These are phyloP conservation scores for Anguilla anguilla DNA, from an alignment of 2,797 vertebrate species.

Conservation along the genomic window DNA sequence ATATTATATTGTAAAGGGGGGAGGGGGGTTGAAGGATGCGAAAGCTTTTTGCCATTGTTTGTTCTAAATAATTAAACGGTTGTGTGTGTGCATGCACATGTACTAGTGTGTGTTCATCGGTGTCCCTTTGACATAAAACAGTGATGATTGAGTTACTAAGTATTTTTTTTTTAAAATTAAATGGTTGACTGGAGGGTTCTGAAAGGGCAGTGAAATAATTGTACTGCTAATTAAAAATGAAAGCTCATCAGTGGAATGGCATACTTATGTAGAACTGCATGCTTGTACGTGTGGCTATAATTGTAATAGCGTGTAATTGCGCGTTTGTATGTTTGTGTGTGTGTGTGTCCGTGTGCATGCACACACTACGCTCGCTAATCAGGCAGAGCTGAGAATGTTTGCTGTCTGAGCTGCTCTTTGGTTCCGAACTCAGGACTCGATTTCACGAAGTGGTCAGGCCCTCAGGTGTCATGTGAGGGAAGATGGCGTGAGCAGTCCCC, in stretches of 20 bases:
- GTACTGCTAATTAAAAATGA: background rate
- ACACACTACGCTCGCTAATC: background rate
- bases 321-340: background rate
- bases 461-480: background rate
- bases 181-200: background rate
- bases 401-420: background rate
- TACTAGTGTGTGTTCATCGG: background rate
- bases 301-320: background rate
- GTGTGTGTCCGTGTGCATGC: background rate
- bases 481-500: background rate
- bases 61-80: background rate
- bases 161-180: background rate
- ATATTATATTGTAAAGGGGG: background rate
- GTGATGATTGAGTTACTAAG: background rate
- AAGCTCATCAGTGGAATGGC: background rate
- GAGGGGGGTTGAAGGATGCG: conserved; percentile 15
- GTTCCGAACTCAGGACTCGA: background rate
- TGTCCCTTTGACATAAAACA: background rate
- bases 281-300: background rate
- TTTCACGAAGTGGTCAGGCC: background rate
- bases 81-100: conserved; percentile 15
- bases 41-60: background rate
- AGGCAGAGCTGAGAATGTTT: background rate
- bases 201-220: background rate
- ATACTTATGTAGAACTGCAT: background rate